These are phyloP conservation scores for Drosophila bifasciata DNA, from an alignment of 1,140 invertebrate genomes.

Conservation along the genomic window DNA sequence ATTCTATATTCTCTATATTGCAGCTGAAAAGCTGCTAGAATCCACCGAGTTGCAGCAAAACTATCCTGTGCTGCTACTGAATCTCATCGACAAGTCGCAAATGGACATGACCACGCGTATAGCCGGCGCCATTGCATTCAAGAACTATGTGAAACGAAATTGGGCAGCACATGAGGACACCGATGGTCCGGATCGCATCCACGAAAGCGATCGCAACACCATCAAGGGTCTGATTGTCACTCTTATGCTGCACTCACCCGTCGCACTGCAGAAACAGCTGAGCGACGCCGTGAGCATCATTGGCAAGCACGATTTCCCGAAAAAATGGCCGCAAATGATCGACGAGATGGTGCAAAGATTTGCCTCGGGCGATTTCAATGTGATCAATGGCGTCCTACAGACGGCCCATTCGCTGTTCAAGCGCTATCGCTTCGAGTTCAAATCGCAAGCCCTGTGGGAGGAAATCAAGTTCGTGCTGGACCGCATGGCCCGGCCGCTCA, in stretches of 20 bases:
- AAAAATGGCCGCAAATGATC: slow-evolving; percentile 96
- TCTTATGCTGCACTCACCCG: slow-evolving; percentile 96
- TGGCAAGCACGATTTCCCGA: slow-evolving; percentile 96
- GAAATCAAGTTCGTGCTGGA: slow-evolving; percentile 99
- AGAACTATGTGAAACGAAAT: slow-evolving; percentile 98
- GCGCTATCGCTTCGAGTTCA: slow-evolving; percentile 97
- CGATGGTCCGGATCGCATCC: slow-evolving; percentile 92
- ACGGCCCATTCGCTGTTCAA: slow-evolving; percentile 98
- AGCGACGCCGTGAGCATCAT: slow-evolving; percentile 98
- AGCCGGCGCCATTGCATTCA: slow-evolving; percentile 96
- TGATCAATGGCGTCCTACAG: slow-evolving; percentile 97
- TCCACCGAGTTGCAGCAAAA: slow-evolving; percentile 95
- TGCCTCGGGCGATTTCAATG: slow-evolving; percentile 94
- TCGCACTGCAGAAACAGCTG: slow-evolving; percentile 95
- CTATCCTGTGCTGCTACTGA: slow-evolving; percentile 94
- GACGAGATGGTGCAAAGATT: slow-evolving; percentile 97
- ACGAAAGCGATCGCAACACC: slow-evolving; percentile 89
- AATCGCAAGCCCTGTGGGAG: slow-evolving; percentile 96
- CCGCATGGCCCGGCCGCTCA: slow-evolving; percentile 96
- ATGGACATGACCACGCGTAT: slow-evolving; percentile 92
- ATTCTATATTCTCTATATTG: slow-evolving; percentile 51
- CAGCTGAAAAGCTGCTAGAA: slow-evolving; percentile 97
- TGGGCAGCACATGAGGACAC: slow-evolving; percentile 90
- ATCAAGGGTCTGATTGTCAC: slow-evolving; percentile 95
- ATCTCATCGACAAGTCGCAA: slow-evolving; percentile 92